These are phyloP conservation scores for Melanotaenia pygmaea DNA, from an alignment of 2,797 vertebrate species.

Conservation along the genomic window DNA sequence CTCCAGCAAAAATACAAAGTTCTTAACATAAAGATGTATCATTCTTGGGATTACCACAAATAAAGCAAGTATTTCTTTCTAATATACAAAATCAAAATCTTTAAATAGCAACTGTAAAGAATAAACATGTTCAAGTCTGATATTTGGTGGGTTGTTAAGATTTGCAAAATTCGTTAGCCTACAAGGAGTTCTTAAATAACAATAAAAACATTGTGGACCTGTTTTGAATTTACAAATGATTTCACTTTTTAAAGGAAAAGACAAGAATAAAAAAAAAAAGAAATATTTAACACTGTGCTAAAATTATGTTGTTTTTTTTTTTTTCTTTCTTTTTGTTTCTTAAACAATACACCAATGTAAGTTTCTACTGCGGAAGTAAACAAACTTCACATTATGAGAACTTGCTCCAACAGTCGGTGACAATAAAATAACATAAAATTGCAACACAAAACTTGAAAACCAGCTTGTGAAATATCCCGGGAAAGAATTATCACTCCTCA, in stretches of 20 bases:
- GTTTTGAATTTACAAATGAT: constrained; percentile 76
- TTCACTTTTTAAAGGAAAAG: constrained; percentile 63
- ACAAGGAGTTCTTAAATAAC: constrained; percentile 80
- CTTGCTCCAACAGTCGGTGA: constrained; percentile 48
- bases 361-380: constrained; percentile 64
- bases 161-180: constrained; percentile 65
- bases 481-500: constrained; percentile 29
- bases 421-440: constrained; percentile 53
- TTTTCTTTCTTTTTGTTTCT: constrained; percentile 50
- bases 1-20: constrained; percentile 82
- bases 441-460: constrained; percentile 41
- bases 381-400: constrained; percentile 74
- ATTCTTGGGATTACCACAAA: constrained; percentile 81
- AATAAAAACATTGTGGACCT: constrained; percentile 74
- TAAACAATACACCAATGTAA: constrained; percentile 54
- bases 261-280: constrained; percentile 39
- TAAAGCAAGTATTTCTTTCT: constrained; percentile 81
- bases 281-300: constrained; percentile 72
- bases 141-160: constrained; percentile 78
- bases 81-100: constrained; percentile 83
- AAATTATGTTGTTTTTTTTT: constrained; percentile 60
- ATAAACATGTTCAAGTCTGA: constrained; percentile 82
- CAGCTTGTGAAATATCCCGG: constrained; percentile 30
- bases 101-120: constrained; percentile 84
- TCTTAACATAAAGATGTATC: constrained; percentile 76